Conservation (phyloP, 2,113 vertebrate species). For the Erythrocercus mccallii region DNA sequence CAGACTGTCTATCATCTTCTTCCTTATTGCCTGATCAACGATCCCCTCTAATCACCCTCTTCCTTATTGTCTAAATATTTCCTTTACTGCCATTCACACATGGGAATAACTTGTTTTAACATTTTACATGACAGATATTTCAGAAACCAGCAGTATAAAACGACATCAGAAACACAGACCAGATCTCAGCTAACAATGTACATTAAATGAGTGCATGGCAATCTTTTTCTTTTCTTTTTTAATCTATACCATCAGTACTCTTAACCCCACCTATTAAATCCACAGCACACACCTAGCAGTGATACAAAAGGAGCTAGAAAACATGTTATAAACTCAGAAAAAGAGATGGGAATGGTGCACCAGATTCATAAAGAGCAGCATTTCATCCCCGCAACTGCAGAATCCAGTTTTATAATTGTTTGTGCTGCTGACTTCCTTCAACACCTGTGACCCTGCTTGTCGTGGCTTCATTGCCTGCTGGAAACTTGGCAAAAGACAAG, state of each 20-base stretch:
- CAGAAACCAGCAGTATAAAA: background rate
- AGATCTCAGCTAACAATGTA: background rate
- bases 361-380: background rate
- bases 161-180: background rate
- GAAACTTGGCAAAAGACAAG: conserved; percentile 57
- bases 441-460: conserved; percentile 49
- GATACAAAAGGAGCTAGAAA: background rate
- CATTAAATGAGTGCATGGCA: background rate
- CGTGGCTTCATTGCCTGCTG: conserved; percentile 1
- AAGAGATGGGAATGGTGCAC: background rate
- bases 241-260: background rate
- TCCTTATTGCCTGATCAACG: background rate
- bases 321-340: background rate
- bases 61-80: background rate
- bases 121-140: background rate
- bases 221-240: background rate
- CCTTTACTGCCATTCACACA: background rate
- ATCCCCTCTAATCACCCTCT: conserved; percentile 16
- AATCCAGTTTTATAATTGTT: conserved; percentile 6
- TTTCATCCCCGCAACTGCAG: background rate
- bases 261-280: conserved; percentile 9
- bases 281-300: background rate
- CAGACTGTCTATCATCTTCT: background rate
- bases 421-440: conserved; percentile 27
- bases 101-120: background rate